These are phyloP conservation scores for Aurelia aurita complex sp. Pacific DNA, from an alignment of 30 jellyfish, hydroid and myxozoan species.

Conservation along the genomic window DNA sequence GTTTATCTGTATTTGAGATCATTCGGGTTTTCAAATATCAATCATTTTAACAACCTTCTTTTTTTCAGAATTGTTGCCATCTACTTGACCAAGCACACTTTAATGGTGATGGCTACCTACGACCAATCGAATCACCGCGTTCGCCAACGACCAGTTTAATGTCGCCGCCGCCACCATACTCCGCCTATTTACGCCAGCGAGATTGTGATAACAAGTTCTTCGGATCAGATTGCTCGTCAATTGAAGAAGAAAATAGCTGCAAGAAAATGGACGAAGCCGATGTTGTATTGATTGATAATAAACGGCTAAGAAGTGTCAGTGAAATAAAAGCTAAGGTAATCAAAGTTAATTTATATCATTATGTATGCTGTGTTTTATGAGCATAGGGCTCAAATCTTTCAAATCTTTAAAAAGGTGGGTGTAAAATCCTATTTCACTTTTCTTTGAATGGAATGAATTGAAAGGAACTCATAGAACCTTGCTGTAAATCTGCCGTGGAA, in stretches of 20 bases:
- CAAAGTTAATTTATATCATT: too few relatives aligned
- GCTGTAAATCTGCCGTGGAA: too few relatives aligned
- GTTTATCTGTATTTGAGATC: too few relatives aligned
- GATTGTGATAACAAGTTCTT: slow-evolving; percentile 54
- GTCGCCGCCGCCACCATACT: slow-evolving; percentile 91
- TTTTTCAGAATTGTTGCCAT: slow-evolving; percentile 51
- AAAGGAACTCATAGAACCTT: too few relatives aligned
- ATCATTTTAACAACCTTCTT: background rate
- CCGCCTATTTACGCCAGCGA: slow-evolving; percentile 35
- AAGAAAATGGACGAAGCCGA: slow-evolving; percentile 35
- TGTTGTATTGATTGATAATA: slow-evolving; percentile 31
- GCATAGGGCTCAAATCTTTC: too few relatives aligned
- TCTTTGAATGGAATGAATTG: too few relatives aligned
- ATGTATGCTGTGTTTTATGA: too few relatives aligned
- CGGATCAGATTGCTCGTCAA: slow-evolving; percentile 42
- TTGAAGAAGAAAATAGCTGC: slow-evolving; percentile 42
- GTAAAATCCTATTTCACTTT: too few relatives aligned
- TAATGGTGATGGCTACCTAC: slow-evolving; percentile 74
- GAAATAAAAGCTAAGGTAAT: slow-evolving; percentile 64
- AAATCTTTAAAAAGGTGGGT: too few relatives aligned
- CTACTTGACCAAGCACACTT: slow-evolving; percentile 72
- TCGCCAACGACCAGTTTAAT: slow-evolving; percentile 53
- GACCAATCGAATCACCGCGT: slow-evolving; percentile 78
- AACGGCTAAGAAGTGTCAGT: slow-evolving; percentile 46
- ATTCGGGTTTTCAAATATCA: background rate